Conservation (phyloP, 2,113 vertebrate genomes). For the Dolichotis patagonum region DNA sequence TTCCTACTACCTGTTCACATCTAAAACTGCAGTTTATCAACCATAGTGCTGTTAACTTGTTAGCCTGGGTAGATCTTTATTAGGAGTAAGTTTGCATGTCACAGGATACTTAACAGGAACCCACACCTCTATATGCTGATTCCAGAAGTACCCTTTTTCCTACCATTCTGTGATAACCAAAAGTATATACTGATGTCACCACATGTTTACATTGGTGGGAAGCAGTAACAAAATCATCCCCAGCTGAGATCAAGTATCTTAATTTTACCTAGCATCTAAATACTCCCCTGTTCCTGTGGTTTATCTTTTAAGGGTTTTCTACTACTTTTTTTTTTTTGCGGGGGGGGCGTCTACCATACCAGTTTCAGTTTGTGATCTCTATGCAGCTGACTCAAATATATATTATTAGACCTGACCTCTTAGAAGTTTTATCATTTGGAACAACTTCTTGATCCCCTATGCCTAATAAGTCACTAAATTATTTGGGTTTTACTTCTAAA, state of each 20-base stretch:
- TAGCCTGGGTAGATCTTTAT: neutral
- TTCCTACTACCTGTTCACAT: neutral
- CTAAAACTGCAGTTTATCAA: neutral
- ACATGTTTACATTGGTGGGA: neutral
- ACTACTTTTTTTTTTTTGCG: too few relatives aligned
- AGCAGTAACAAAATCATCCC: neutral
- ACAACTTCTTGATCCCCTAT: neutral
- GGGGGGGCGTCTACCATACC: neutral
- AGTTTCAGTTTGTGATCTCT: neutral
- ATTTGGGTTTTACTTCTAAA: slow-evolving; percentile 1
- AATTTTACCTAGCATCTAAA: neutral
- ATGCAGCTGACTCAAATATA: neutral
- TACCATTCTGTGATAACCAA: neutral
- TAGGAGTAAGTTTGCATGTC: neutral
- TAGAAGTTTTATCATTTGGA: neutral
- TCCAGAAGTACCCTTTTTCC: neutral
- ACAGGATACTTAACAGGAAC: neutral
- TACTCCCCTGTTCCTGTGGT: neutral
- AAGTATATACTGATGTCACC: neutral
- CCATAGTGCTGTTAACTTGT: neutral
- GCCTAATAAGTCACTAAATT: neutral
- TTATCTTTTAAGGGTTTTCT: neutral
- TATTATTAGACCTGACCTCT: neutral
- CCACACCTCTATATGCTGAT: neutral
- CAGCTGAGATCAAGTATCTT: neutral